A percentile compares a stretch with the other conserved stretches of the same genome.
phyloP scores from a whole-genome alignment of 1,140 invertebrate species.

The Planococcus citri region DNA sequence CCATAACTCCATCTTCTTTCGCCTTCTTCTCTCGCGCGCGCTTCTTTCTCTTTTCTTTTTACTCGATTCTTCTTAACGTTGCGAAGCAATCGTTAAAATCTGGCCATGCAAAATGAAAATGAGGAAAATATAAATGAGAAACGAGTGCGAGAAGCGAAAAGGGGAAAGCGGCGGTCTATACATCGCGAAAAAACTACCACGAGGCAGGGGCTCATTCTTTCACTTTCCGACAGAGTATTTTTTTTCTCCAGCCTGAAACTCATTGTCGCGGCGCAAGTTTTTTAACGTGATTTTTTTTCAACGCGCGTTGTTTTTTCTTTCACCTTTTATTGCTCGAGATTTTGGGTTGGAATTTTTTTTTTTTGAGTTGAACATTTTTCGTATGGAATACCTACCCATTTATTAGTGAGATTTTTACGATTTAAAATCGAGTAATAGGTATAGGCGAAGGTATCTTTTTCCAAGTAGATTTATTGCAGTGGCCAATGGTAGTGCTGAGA shows the following conservation, averaged over 20 bases:
- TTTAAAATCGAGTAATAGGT: no score
- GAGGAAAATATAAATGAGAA: slow-evolving; percentile 30
- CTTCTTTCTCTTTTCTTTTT: slow-evolving; percentile 23
- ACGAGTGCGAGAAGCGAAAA: slow-evolving; percentile 22
- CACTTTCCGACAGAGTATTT: slow-evolving; percentile 10
- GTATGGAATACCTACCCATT: not conserved
- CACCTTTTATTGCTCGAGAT: not conserved
- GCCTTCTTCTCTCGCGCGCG: slow-evolving; percentile 15
- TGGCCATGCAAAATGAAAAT: slow-evolving; percentile 29
- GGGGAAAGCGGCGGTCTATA: slow-evolving; percentile 21
- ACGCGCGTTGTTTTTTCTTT: not conserved
- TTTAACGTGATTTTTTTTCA: not conserved
- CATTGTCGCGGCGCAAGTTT: slow-evolving; percentile 15
- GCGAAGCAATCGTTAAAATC: slow-evolving; percentile 30
- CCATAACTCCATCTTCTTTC: slow-evolving; percentile 6
- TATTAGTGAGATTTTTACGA: no score
- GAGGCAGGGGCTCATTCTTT: slow-evolving; percentile 17
- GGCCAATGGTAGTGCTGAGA: no score
- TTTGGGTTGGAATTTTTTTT: not conserved
- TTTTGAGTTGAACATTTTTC: slow-evolving; percentile 8
- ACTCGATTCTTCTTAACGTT: slow-evolving; percentile 25
- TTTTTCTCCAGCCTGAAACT: slow-evolving; percentile 12
- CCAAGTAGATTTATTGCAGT: no score
- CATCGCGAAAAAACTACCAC: slow-evolving; percentile 19
- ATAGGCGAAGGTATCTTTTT: no score